Base-by-base conservation (phyloP, 2,113 vertebrate genomes). In the Strigops habroptila region DNA sequence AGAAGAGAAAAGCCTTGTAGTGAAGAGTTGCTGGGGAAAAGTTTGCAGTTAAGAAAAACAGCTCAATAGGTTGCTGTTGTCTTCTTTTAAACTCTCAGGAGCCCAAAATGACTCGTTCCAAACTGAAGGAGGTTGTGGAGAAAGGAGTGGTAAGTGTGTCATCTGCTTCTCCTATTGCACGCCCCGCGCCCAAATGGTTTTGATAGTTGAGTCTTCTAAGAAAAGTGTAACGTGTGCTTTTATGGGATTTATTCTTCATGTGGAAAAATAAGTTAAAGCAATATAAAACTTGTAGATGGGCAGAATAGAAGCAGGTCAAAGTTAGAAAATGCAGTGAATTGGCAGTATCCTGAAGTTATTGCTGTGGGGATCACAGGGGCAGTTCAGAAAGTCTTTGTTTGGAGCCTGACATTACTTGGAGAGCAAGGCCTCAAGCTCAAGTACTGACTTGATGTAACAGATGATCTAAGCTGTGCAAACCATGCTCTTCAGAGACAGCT, bases 41-140 rank as follows among this genome's bases (percentile, higher is more conserved):
- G 33, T 25, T 37, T 82, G 12, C 24, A 9, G 4, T 43, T 23
- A 51, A 46, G 23, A 49, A 7, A 49, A 70, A 16, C 2, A 65
- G 30, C 57, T 94, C 63, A 69, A 68, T 14, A 77, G 10, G 19
- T 48, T 75, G 9, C 44, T 79, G 18, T 76, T 79, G 30, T 95
- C 25, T 82, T 85, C 92, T 64, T 73, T 62, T 70, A 21, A 80
- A 86, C 67, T 62, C 64, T 68, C 91, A 99, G 99, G 99, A 99
- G 74, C 99, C 99, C 37, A 99, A 99, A 97, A 99, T 99, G 99
- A 99, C 99, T 31, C 98, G 99, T n/a, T 99, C 99, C 76, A 99
- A 99, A 91, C 97, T 99, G 71, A 99, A 98, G 88, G 98, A 99
- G 75, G 99, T 99, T 14, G 98, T 99, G 69, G 98, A 99, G 92